These are phyloP conservation scores for Datnioides undecimradiatus DNA, from an alignment of 2,113 vertebrate species.

Conservation along the genomic window DNA sequence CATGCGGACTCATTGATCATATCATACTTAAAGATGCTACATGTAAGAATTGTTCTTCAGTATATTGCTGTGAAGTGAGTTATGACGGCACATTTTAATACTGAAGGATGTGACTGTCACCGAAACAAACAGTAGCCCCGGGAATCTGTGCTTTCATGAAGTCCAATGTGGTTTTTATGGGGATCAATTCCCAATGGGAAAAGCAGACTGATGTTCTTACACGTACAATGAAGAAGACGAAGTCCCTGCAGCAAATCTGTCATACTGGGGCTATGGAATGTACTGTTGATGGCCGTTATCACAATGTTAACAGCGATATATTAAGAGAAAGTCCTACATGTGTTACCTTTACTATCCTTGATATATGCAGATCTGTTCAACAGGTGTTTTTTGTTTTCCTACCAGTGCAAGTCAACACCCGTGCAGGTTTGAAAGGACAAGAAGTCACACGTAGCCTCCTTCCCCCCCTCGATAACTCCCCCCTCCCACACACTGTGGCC, in stretches of 20 bases:
- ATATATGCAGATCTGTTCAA: conserved; percentile 99
- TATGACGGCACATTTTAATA: conserved; percentile 48
- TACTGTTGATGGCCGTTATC: conserved; percentile 60
- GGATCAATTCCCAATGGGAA: conserved; percentile 74
- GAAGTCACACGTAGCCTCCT: conserved; percentile 83
- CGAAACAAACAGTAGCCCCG: conserved; percentile 59
- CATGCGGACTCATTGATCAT: conserved; percentile 99
- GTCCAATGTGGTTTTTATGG: conserved; percentile 47
- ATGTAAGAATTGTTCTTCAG: conserved; percentile 74
- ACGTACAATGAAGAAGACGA: conserved; percentile 31
- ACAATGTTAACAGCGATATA: conserved; percentile 24
- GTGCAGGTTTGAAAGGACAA: conserved; percentile 98
- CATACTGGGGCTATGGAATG: conserved; percentile 76
- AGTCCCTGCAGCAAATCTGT: conserved; percentile 57
- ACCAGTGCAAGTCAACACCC: conserved; percentile 97
- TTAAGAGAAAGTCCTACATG: conserved; percentile 75
- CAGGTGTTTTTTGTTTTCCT: conserved; percentile 89
- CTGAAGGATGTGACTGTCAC: conserved; percentile 52
- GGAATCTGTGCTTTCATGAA: conserved; percentile 38
- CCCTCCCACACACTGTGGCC: conserved; percentile 77
- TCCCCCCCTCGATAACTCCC: conserved; percentile 41
- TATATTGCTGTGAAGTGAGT: conserved; percentile 42
- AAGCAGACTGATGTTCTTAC: conserved; percentile 31
- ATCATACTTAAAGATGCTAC: conserved; percentile 89
- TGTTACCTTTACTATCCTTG: conserved; percentile 88